Evolutionary conservation across 2,888 invertebrate species (phyloP).

Genomic region (Diarsia dahlii): DNA sequence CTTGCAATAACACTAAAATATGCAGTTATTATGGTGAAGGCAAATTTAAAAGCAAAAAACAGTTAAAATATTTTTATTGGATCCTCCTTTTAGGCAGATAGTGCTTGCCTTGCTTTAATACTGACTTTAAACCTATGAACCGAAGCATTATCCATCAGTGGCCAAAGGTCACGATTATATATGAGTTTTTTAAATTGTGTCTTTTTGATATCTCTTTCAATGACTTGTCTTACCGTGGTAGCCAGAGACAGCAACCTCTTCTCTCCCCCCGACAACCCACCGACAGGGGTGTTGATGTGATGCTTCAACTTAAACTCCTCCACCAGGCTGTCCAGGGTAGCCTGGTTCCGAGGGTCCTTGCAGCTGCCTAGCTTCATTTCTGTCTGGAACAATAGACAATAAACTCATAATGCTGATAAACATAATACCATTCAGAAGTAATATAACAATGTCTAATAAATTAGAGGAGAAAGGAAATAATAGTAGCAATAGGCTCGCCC

Average conservation of each 20-base stretch:
- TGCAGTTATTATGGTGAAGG: neutral
- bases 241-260: constrained; percentile 95
- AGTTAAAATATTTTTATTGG: too few species aligned
- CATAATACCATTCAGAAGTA: neutral
- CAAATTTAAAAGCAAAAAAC: neutral
- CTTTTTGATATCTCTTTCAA: neutral
- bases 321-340: constrained; percentile 83
- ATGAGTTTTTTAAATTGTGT: neutral
- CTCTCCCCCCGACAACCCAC: constrained; percentile 96
- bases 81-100: too few species aligned
- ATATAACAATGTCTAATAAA: neutral
- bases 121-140: too few species aligned
- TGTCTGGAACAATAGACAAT: constrained; percentile 77
- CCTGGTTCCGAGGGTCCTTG: constrained; percentile 68
- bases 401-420: neutral
- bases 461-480: too few species aligned
- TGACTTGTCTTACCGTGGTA: constrained; percentile 91
- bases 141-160: neutral
- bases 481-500: too few species aligned
- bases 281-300: constrained; percentile 92
- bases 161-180: neutral
- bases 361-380: constrained; percentile 86
- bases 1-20: neutral
- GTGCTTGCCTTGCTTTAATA: too few species aligned
- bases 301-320: constrained; percentile 93